These are phyloP conservation scores for Rhadinocentrus ornatus DNA, from an alignment of 2,797 vertebrate species.

Conservation along the genomic window DNA sequence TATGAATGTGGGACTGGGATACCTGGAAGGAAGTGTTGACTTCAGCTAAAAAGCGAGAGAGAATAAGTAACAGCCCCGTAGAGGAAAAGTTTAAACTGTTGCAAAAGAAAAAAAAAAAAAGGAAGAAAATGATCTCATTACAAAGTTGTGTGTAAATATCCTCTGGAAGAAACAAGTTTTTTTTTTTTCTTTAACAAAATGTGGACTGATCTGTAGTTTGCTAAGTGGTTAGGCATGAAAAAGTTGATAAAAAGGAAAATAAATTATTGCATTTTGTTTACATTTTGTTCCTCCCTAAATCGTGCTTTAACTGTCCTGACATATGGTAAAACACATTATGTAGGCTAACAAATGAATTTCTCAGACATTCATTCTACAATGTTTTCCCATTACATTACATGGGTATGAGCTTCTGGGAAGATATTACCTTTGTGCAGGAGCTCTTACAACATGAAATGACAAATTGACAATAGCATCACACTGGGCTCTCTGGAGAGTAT, in stretches of 20 bases:
- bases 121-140: constrained; percentile 27
- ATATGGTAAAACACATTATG: constrained; percentile 44
- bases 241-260: constrained; percentile 34
- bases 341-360: constrained; percentile 68
- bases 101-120: constrained; percentile 3
- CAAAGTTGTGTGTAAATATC: constrained; percentile 17
- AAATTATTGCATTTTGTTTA: constrained; percentile 50
- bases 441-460: constrained; percentile 93
- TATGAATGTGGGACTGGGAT: constrained; percentile 37
- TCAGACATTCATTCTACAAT: constrained; percentile 62
- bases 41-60: constrained; percentile 23
- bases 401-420: constrained; percentile 88
- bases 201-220: constrained; percentile 6
- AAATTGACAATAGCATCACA: constrained; percentile 90
- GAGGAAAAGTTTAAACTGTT: constrained; percentile 50
- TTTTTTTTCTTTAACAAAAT: constrained; percentile 17
- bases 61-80: constrained; percentile 56
- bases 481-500: constrained; percentile 88
- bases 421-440: constrained; percentile 93
- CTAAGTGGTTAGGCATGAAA: constrained; percentile 17
- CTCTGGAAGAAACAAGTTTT: neutral
- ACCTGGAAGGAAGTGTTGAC: constrained; percentile 21
- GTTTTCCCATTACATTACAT: constrained; percentile 64
- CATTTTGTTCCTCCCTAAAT: constrained; percentile 42
- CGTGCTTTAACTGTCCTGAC: constrained; percentile 46